These are phyloP conservation scores for Cephus pygmeus DNA, from an alignment of 2,888 invertebrate species.

Conservation along the genomic window DNA sequence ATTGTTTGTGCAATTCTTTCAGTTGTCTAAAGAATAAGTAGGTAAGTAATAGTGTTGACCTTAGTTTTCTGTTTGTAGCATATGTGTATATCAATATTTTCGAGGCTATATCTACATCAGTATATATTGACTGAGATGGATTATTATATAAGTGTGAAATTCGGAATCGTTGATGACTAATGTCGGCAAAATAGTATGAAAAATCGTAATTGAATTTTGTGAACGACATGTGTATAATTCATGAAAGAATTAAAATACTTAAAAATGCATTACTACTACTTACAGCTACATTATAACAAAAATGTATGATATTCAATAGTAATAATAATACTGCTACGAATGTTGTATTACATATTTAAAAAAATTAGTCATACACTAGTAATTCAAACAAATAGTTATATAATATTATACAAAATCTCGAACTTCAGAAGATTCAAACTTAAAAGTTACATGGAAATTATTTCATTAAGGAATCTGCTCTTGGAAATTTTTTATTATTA, in stretches of 20 bases:
- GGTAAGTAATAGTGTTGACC: neutral
- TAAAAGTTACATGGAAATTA: neutral
- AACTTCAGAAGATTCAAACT: no score
- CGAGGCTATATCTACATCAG: neutral
- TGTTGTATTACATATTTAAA: no score
- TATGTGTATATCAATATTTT: neutral
- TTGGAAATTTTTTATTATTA: neutral
- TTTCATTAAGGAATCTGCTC: neutral
- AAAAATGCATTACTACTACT: no score
- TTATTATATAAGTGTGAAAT: neutral
- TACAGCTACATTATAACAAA: no score
- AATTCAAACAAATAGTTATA: no score
- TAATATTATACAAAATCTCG: no score
- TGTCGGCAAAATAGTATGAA: neutral
- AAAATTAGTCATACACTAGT: no score
- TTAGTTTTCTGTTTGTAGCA: neutral
- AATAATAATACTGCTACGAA: no score
- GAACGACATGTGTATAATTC: neutral
- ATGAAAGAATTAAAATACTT: neutral
- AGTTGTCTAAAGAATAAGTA: neutral
- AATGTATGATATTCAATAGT: no score
- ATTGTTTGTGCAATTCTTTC: neutral
- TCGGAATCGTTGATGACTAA: neutral
- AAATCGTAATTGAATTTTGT: neutral
- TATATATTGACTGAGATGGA: neutral